These are phyloP conservation scores for Trichosurus vulpecula DNA, from an alignment of 2,797 vertebrate species.

Conservation along the genomic window DNA sequence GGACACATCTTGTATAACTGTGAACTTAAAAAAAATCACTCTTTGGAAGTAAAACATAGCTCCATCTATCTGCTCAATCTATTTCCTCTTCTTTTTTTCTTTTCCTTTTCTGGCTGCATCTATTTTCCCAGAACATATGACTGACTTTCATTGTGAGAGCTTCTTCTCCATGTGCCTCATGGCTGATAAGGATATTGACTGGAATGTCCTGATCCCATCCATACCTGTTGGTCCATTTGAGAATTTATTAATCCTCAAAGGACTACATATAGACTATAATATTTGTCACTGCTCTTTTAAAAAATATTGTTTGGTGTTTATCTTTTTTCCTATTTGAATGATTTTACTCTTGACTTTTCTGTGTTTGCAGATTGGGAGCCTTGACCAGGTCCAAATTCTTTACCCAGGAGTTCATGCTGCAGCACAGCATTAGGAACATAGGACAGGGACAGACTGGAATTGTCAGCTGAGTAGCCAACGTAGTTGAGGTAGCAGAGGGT, in stretches of 20 bases:
- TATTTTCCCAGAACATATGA: not conserved
- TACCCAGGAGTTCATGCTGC: not conserved
- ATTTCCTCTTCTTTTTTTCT: not conserved
- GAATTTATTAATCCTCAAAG: conserved; percentile 33
- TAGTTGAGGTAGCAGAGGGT: not conserved
- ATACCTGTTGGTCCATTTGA: conserved; percentile 8
- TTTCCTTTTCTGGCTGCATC: not conserved
- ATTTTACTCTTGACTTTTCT: not conserved
- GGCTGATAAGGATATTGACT: not conserved
- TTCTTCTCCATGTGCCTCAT: not conserved
- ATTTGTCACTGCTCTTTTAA: conserved; percentile 15
- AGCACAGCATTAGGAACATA: not conserved
- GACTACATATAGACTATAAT: conserved; percentile 19
- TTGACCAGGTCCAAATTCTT: not conserved
- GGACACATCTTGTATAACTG: not conserved
- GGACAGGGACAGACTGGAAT: not conserved
- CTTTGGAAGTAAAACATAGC: not conserved
- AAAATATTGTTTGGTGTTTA: conserved; percentile 3
- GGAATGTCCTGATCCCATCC: not conserved
- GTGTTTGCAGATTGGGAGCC: not conserved
- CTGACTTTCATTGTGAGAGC: not conserved
- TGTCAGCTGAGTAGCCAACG: not conserved
- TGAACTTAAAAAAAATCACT: not conserved
- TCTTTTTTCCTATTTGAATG: not conserved
- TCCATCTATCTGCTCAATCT: not conserved